Conservation (phyloP, 2,113 vertebrate genomes). For the Platycercus adscitus region DNA sequence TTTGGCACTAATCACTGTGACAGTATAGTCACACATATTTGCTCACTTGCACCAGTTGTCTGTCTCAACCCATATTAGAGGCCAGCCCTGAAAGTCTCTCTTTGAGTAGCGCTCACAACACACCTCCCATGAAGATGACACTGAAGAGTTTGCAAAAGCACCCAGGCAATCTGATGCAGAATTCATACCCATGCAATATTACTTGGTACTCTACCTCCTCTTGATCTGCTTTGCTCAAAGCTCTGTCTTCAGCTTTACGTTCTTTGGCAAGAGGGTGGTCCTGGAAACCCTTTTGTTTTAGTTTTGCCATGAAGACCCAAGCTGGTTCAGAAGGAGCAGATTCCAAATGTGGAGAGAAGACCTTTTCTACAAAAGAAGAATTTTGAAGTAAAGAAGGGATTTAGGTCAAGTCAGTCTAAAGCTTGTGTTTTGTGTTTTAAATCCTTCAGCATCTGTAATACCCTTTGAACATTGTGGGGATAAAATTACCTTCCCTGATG, state of each 20-base stretch:
- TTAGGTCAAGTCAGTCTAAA: conserved; percentile 29
- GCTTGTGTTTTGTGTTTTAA: neutral
- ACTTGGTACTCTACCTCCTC: conserved; percentile 34
- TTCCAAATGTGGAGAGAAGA: neutral
- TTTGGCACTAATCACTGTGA: neutral
- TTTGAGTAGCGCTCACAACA: neutral
- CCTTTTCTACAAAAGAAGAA: conserved; percentile 65
- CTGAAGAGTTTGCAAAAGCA: neutral
- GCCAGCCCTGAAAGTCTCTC: neutral
- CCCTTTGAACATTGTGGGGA: neutral
- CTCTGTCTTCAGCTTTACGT: conserved; percentile 57
- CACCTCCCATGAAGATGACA: neutral
- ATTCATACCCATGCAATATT: neutral
- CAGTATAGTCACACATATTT: neutral
- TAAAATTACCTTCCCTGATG: conserved; percentile 26
- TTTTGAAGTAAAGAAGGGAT: conserved; percentile 21
- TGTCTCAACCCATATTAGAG: neutral
- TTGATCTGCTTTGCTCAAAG: conserved; percentile 42
- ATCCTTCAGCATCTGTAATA: conserved; percentile 35
- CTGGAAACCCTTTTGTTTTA: conserved; percentile 83
- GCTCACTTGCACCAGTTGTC: neutral
- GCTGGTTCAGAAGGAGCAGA: conserved; percentile 70
- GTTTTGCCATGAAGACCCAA: conserved; percentile 86
- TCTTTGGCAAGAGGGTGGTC: conserved; percentile 64
- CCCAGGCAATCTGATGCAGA: neutral